Base-by-base conservation (phyloP, 2,113 vertebrate species). In the Brachyhypopomus gauderio region DNA sequence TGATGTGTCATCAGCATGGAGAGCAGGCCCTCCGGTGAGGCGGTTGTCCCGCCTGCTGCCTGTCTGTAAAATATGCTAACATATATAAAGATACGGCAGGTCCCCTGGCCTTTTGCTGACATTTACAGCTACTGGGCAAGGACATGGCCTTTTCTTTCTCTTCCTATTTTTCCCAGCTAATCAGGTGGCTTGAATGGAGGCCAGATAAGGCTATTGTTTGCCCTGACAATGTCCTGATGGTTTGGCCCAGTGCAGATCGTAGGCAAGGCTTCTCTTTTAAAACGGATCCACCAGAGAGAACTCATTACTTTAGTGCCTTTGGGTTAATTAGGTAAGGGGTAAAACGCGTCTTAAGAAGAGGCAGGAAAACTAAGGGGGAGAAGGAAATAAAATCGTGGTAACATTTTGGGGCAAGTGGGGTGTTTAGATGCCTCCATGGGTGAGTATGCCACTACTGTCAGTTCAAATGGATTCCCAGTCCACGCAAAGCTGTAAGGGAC, bases 121-220 rank as follows among this genome's bases (percentile, higher is more conserved):
- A 96, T 96, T 95, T 95, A 87, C 89, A 88, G 89, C 88, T 90
- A 86, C 90, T 88, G 90, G 90, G 89, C 94, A 95, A 96, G 95
- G 94, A 93, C 93, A 93, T 80, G 72, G 89, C 94, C 92, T 95
- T 95, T 95, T 92, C 93, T 94, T 90, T 94, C 91, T 92, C 89
- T 91, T 91, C 91, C 91, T 90, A 86, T 95, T 94, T 94, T 93
- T 93, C 89, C 81, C 86, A 91, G 93, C 94, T 95, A 95, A 96
- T 97, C 95, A 93, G 92, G 92, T 94, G 93, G 92, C 94, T 93
- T 95, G 95, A 96, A 96, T 95, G 93, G 93, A 90, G 90, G 89
- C 81, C 91, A 94, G 95, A 96, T 97, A 96, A 96, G 93, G 86
- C 92, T 89, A 95, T 96, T 97, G 95, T 96, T 92, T 93, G 92